Base-by-base conservation (phyloP, 1,140 invertebrate species). In the Hypothenemus hampei region DNA sequence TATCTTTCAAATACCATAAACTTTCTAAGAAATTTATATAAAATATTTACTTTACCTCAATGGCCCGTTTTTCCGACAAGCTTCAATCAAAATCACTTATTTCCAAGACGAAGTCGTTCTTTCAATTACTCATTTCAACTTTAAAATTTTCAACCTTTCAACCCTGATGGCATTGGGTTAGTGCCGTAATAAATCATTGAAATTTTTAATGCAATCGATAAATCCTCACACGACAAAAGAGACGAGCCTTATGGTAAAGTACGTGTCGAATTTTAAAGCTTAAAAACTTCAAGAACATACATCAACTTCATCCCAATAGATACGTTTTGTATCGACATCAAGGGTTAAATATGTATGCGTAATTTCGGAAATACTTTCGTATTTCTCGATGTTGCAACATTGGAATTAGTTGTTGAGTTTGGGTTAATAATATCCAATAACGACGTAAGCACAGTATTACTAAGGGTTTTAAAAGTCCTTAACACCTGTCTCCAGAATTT, bases 171-270 rank as follows among this genome's bases (percentile, higher is more conserved):
- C n/a, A n/a, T n/a, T n/a, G n/a, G n/a, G n/a, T n/a, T n/a, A n/a
- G n/a, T n/a, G n/a, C n/a, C n/a, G n/a, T n/a, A n/a, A n/a, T n/a
- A n/a, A n/a, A n/a, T n/a, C n/a, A n/a, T n/a, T n/a, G n/a, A n/a
- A n/a, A n/a, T n/a, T n/a, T n/a, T 37, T 37, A 47, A 47, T 47
- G 44, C 29, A 33, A 47, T 47, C 44, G 24, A 47, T 47, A 47
- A 47, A 47, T 47, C 29, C 21, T 21, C 26, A 16, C 13, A 24
- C 11, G 5, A 22, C 13, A 47, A 35, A n/a, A 15, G 41, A 44
- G 18, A 37, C n/a, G 41, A 20, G 4, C 11, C 5, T 10, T 24
- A 23, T 26, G n/a, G 41, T 44, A 47, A 21, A 44, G 41, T 24
- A 26, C 26, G 26, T 44, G n/a, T 21, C 8, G 19, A 44, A 44